Conservation (phyloP, 2,113 vertebrate species). For the Spea multiplicata region DNA sequence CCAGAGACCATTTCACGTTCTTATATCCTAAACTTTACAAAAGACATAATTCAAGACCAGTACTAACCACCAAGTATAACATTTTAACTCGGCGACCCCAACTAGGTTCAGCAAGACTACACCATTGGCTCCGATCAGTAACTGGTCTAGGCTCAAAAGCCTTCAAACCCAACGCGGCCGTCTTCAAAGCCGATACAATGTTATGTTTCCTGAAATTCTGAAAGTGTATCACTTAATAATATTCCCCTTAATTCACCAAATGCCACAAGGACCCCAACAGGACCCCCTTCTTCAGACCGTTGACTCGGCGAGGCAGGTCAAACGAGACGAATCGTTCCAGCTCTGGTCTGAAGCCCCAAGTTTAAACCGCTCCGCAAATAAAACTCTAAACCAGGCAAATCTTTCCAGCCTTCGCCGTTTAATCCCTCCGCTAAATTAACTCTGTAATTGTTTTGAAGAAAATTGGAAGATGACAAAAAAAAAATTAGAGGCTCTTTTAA, state of each 20-base stretch:
- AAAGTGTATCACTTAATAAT: too few relatives aligned
- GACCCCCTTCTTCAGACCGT: conserved; percentile 61
- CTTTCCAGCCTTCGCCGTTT: not conserved
- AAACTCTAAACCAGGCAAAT: not conserved
- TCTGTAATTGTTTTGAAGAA: not conserved
- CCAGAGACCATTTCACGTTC: too few relatives aligned
- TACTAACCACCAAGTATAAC: too few relatives aligned
- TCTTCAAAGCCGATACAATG: too few relatives aligned
- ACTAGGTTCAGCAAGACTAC: too few relatives aligned
- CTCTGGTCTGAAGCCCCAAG: conserved; percentile 53
- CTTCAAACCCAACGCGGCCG: too few relatives aligned
- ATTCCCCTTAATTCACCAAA: conserved; percentile 53
- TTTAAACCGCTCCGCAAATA: conserved; percentile 56
- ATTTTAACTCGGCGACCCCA: too few relatives aligned
- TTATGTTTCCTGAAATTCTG: conserved; percentile 49
- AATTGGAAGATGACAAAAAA: not conserved
- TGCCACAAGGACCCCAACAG: conserved; percentile 57
- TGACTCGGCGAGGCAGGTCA: conserved; percentile 59
- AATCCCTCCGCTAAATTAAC: not conserved
- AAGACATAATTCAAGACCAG: too few relatives aligned
- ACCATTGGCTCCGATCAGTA: too few relatives aligned
- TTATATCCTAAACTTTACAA: too few relatives aligned
- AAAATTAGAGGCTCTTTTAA: not conserved
- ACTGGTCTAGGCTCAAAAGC: too few relatives aligned
- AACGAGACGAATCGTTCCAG: conserved; percentile 60